These are phyloP conservation scores for Drepana arcuata DNA, from an alignment of 1,140 invertebrate species.

Conservation along the genomic window DNA sequence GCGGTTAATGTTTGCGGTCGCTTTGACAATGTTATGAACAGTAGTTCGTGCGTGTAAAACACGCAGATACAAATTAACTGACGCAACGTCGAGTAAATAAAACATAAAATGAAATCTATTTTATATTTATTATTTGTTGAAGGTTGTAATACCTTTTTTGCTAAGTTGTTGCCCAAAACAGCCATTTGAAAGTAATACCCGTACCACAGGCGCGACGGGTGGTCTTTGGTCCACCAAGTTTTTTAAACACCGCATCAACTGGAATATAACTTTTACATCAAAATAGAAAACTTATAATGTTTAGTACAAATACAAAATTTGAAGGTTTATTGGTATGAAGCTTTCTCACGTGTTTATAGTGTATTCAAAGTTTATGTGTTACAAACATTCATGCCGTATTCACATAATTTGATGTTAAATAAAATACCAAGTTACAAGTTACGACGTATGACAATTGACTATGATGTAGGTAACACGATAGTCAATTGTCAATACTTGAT, in stretches of 20 bases:
- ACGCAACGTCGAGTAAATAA: constrained; percentile 1
- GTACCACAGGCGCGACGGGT: constrained; percentile 2
- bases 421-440: too few species aligned
- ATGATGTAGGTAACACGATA: too few species aligned
- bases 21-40: constrained; percentile 22
- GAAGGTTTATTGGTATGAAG: too few species aligned
- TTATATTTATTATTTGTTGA: not conserved
- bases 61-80: constrained; percentile 6
- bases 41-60: constrained; percentile 27
- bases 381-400: constrained; percentile 1
- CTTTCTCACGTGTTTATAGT: too few species aligned
- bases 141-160: constrained; percentile 5
- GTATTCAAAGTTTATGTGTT: constrained; percentile 7
- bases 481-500: too few species aligned
- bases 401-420: constrained; percentile 4
- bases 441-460: too few species aligned
- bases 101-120: constrained; percentile 1
- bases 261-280: too few species aligned
- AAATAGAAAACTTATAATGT: too few species aligned
- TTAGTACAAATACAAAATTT: too few species aligned
- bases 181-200: constrained; percentile 4
- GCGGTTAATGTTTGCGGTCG: constrained; percentile 26
- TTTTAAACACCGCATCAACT: too few species aligned
- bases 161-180: constrained; percentile 2
- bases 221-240: too few species aligned